Percentiles rank a stretch among this genome's conserved stretches.
Evolutionary conservation across 2,888 invertebrate genomes (phyloP).

Genomic region (Venusia cambrica): DNA sequence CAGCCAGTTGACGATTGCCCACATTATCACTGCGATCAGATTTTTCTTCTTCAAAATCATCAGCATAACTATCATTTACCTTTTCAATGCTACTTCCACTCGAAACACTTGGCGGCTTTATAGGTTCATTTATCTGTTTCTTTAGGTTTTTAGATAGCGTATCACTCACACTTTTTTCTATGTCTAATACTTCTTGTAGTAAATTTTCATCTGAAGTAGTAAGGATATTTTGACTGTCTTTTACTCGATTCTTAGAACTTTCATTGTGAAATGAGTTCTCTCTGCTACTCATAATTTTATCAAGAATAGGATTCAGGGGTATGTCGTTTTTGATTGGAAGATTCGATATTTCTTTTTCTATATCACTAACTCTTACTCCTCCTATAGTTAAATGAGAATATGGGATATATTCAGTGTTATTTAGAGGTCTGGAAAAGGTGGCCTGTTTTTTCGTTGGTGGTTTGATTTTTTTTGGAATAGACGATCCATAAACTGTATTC

Average conservation of each 20-base stretch:
- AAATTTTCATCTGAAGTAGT: conserved; percentile 72
- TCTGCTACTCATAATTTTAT: conserved; percentile 60
- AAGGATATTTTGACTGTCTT: conserved; percentile 46
- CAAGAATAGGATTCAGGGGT: conserved; percentile 60
- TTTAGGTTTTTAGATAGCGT: conserved; percentile 48
- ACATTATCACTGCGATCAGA: conserved; percentile 41
- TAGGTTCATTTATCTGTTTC: conserved; percentile 27
- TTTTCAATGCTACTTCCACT: conserved; percentile 36
- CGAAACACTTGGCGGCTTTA: conserved; percentile 28
- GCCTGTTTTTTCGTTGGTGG: conserved; percentile 34
- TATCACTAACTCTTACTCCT: conserved; percentile 63
- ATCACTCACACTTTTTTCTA: conserved; percentile 58
- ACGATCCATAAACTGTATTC: conserved; percentile 54
- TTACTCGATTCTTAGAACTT: conserved; percentile 40
- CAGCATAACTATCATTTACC: conserved; percentile 59
- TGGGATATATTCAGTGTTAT: conserved; percentile 68
- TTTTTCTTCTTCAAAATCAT: conserved; percentile 74
- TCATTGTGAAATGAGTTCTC: conserved; percentile 58
- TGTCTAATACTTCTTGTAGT: conserved; percentile 65
- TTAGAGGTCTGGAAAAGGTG: conserved; percentile 32
- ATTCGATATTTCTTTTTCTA: conserved; percentile 63
- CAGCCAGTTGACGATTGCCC: conserved; percentile 7
- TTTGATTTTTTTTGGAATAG: conserved; percentile 34
- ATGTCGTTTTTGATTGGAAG: conserved; percentile 54
- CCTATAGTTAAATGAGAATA: conserved; percentile 72